phyloP scores from a whole-genome alignment of 2,888 invertebrate species.

The Strigamia maritima region DNA sequence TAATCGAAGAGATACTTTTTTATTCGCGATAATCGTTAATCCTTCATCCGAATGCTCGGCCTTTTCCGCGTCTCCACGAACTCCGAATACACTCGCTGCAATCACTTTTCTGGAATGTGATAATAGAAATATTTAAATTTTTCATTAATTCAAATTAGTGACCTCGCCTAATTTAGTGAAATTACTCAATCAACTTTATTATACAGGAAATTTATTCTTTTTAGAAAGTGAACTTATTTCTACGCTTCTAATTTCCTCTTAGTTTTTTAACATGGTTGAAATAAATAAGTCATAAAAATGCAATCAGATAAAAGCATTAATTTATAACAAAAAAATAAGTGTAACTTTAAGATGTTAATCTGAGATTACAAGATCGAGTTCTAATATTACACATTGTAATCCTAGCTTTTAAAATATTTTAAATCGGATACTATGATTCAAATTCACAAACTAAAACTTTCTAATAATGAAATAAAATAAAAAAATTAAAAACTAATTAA shows the following conservation, averaged over 20 bases:
- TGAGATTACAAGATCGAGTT: background rate
- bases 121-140: background rate
- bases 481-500: no score
- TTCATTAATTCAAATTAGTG: slow-evolving; percentile 6
- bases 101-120: slow-evolving; percentile 11
- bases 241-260: background rate
- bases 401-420: slow-evolving; percentile 14
- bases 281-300: background rate
- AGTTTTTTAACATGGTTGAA: background rate
- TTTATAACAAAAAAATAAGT: background rate
- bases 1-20: slow-evolving; percentile 63
- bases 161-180: background rate
- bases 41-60: slow-evolving; percentile 55
- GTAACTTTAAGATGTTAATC: background rate
- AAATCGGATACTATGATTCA: background rate
- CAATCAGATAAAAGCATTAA: background rate
- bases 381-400: background rate
- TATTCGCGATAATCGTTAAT: slow-evolving; percentile 64
- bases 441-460: no score
- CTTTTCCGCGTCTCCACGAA: slow-evolving; percentile 31
- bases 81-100: slow-evolving; percentile 20
- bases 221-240: background rate
- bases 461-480: no score
- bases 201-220: background rate
- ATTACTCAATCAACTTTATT: background rate